phyloP scores from a whole-genome alignment of 2,888 invertebrate genomes.

The Sclerodermus sp. region DNA sequence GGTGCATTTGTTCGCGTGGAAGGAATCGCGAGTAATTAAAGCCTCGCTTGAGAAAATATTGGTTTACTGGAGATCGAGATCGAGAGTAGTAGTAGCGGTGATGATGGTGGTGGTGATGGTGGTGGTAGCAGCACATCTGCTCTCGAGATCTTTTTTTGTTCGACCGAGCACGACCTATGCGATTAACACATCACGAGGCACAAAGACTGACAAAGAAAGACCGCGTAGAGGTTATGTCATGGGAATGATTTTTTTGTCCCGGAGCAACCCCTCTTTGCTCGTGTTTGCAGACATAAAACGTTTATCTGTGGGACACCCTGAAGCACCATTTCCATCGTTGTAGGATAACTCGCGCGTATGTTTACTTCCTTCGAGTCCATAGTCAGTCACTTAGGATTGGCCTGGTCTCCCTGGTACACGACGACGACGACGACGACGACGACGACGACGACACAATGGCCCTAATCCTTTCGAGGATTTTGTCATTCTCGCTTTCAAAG shows the following conservation, averaged over 20 bases:
- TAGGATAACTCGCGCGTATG: not conserved
- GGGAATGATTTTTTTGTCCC: constrained; percentile 38
- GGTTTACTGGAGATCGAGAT: too few species aligned
- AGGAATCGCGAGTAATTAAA: too few species aligned
- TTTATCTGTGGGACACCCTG: constrained; percentile 41
- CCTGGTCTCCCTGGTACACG: too few species aligned
- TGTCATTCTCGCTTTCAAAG: constrained; percentile 3
- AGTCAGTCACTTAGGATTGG: constrained; percentile 7
- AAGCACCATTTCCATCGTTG: constrained; percentile 15
- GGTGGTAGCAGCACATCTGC: constrained; percentile 30
- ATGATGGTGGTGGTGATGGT: too few species aligned
- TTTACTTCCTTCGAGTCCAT: constrained; percentile 5
- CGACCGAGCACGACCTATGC: constrained; percentile 30
- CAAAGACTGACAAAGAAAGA: constrained; percentile 29
- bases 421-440: too few species aligned
- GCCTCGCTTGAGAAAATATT: too few species aligned
- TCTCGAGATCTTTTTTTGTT: constrained; percentile 11
- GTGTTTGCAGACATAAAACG: constrained; percentile 16
- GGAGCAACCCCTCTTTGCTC: constrained; percentile 6
- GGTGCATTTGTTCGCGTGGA: too few species aligned
- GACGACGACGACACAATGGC: too few species aligned
- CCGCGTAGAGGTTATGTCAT: constrained; percentile 37
- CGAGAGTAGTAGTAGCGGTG: too few species aligned
- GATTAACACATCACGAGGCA: constrained; percentile 48
- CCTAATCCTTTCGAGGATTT: constrained; percentile 17